These are phyloP conservation scores for Calvadosia cruxmelitensis DNA, from an alignment of 30 jellyfish, hydroid and myxozoan genomes.

Conservation along the genomic window DNA sequence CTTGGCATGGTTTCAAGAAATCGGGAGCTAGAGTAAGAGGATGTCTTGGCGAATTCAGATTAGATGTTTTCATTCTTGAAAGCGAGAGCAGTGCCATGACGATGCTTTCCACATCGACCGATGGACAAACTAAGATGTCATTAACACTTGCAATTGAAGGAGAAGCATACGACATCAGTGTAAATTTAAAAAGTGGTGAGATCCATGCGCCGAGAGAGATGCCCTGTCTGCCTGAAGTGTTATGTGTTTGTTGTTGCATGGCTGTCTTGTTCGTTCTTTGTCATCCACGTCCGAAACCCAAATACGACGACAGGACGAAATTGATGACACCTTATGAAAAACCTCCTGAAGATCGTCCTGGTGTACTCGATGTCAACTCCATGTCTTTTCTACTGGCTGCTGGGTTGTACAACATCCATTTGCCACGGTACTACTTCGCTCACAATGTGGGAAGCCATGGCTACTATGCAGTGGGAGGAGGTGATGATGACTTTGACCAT, in stretches of 20 bases:
- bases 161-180: constrained; percentile 6
- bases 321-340: constrained; percentile 7
- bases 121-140: not conserved
- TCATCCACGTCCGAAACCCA: constrained; percentile 68
- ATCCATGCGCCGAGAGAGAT: constrained; percentile 17
- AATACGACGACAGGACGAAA: constrained; percentile 15
- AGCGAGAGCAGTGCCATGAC: not conserved
- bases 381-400: constrained; percentile 38
- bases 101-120: not conserved
- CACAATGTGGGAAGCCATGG: too few species aligned
- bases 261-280: constrained; percentile 60
- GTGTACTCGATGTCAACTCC: constrained; percentile 16
- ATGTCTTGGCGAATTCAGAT: not conserved
- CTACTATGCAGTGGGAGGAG: too few species aligned
- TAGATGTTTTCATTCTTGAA: not conserved
- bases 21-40: constrained; percentile 2
- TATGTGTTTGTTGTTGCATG: constrained; percentile 30
- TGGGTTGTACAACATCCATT: constrained; percentile 37
- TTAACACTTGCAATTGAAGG: not conserved
- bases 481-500: too few species aligned
- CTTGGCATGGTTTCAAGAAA: constrained; percentile 49
- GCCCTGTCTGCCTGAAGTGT: constrained; percentile 36
- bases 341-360: constrained; percentile 3
- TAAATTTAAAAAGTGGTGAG: constrained; percentile 31
- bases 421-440: constrained; percentile 24